These are phyloP conservation scores for Anguilla marmorata DNA, from an alignment of 2,797 vertebrate species.

Conservation along the genomic window DNA sequence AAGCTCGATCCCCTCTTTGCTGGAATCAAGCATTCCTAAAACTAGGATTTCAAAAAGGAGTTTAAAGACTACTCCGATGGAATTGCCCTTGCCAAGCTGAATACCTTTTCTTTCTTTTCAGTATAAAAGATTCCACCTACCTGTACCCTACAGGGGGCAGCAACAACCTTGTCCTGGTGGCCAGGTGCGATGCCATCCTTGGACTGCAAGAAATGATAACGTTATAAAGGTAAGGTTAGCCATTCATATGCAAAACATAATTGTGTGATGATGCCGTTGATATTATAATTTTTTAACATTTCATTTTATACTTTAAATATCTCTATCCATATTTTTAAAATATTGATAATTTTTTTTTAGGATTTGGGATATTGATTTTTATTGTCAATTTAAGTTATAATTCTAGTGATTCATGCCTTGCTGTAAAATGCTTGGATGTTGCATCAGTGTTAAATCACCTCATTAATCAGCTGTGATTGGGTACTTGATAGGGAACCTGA, in stretches of 20 bases:
- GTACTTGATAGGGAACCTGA: background rate
- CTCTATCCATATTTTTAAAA: background rate
- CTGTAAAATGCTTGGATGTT: background rate
- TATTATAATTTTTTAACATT: background rate
- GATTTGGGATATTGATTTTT: background rate
- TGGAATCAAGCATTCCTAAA: background rate
- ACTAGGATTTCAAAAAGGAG: background rate
- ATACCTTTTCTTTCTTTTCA: background rate
- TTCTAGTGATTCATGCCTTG: background rate
- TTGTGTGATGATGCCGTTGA: background rate
- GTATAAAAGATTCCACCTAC: background rate
- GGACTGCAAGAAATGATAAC: background rate
- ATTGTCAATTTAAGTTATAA: background rate
- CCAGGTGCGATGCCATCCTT: background rate
- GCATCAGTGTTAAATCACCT: background rate
- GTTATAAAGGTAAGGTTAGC: background rate
- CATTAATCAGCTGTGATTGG: background rate
- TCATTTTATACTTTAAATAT: background rate
- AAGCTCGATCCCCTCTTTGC: background rate
- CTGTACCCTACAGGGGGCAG: conserved; percentile 17
- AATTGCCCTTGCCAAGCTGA: background rate
- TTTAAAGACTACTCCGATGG: background rate
- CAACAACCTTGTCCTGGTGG: conserved; percentile 3
- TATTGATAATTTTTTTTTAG: background rate
- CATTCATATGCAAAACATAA: background rate